phyloP scores from a whole-genome alignment of 2,797 vertebrate genomes.

The Heterohyrax brucei region DNA sequence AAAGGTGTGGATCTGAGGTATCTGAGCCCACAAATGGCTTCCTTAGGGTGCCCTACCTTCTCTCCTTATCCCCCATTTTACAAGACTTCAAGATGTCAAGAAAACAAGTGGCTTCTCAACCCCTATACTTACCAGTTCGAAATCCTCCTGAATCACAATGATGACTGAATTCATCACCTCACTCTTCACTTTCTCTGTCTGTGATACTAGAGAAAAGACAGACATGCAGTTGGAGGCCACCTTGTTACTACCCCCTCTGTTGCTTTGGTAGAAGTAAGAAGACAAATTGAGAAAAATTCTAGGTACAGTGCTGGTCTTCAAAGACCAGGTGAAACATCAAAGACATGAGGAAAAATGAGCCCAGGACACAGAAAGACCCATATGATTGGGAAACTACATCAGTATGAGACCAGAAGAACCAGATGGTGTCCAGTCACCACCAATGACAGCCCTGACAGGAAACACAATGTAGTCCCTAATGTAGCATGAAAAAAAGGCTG shows the following conservation, averaged over 20 bases:
- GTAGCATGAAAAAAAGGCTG: too few relatives aligned
- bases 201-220: slow-evolving; percentile 46
- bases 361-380: too few relatives aligned
- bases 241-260: background rate
- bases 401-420: too few relatives aligned
- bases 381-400: too few relatives aligned
- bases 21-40: background rate
- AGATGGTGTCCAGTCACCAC: too few relatives aligned
- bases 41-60: background rate
- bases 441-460: too few relatives aligned
- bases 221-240: background rate
- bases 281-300: background rate
- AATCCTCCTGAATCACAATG: background rate
- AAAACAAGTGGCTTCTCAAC: background rate
- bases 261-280: background rate
- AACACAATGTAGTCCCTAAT: too few relatives aligned
- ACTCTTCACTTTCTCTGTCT: background rate
- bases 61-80: background rate
- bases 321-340: background rate
- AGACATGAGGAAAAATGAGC: too few relatives aligned
- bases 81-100: background rate
- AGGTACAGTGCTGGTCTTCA: background rate
- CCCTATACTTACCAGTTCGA: slow-evolving; percentile 9
- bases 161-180: slow-evolving; percentile 16
- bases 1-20: background rate